Percentiles rank a stretch among this genome's conserved stretches.
Evolutionary conservation across 2,888 invertebrate genomes (phyloP).

Genomic region (Ophion ventricosus): DNA sequence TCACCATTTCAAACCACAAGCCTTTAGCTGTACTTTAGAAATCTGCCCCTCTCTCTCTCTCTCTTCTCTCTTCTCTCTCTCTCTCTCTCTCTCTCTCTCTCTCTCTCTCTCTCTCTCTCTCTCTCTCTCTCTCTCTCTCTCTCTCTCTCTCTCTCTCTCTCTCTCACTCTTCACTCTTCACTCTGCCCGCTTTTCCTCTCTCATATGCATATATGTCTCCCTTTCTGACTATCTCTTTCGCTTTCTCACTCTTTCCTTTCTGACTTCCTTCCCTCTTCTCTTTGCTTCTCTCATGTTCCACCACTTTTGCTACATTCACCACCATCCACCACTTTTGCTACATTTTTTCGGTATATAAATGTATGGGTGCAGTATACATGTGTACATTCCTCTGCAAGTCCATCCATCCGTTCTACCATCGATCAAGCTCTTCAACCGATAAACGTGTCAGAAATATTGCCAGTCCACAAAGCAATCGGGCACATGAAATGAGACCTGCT

Average conservation of each 20-base stretch:
- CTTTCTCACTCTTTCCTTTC: background rate
- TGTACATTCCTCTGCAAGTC: conserved; percentile 16
- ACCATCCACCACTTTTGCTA: background rate
- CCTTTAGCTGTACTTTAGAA: conserved; percentile 27
- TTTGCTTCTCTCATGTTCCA: conserved; percentile 1
- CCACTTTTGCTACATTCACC: too few species aligned
- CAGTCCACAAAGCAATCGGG: conserved; percentile 14
- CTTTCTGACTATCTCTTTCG: background rate
- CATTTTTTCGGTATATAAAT: conserved; percentile 2
- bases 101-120: too few species aligned
- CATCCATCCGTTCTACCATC: background rate
- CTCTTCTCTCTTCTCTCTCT: background rate
- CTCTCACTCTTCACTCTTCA: too few species aligned
- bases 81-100: background rate
- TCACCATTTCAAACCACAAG: conserved; percentile 42
- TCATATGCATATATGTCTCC: background rate
- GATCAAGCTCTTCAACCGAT: conserved; percentile 11
- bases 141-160: background rate
- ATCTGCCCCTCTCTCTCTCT: conserved; percentile 12
- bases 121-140: background rate
- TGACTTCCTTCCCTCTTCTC: background rate
- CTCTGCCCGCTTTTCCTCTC: background rate
- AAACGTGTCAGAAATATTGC: conserved; percentile 43
- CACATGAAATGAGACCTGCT: conserved; percentile 5
- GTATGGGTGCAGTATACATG: background rate